A percentile compares a stretch with the other conserved stretches of the same genome.
phyloP scores from a whole-genome alignment of 92 coral and sea anemone species.

The Montipora capitata region DNA sequence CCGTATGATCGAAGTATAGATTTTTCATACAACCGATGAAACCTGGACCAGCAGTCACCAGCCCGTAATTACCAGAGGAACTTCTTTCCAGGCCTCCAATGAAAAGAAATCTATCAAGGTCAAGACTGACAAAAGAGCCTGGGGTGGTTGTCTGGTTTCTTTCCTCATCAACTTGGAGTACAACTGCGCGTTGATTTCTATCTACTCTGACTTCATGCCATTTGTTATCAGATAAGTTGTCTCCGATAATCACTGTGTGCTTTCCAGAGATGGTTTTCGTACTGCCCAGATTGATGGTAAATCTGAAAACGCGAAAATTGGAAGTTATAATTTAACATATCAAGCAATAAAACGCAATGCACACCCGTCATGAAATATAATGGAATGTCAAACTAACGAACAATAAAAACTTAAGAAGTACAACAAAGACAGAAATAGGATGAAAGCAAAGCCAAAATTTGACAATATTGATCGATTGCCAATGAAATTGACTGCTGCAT shows the following conservation, averaged over 20 bases:
- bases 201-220: conserved; percentile 86
- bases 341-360: no score
- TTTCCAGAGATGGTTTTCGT: conserved; percentile 53
- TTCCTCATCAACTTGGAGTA: conserved; percentile 36
- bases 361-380: no score
- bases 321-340: no score
- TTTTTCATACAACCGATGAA: conserved; percentile 91
- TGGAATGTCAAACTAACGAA: no score
- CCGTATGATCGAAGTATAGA: conserved; percentile 75
- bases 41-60: conserved; percentile 52
- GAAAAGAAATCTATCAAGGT: conserved; percentile 80
- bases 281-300: conserved; percentile 89
- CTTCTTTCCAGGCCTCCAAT: conserved; percentile 91
- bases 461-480: no score
- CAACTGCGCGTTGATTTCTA: conserved; percentile 56
- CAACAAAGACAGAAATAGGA: no score
- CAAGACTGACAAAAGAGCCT: conserved; percentile 71
- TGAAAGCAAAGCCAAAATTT: no score
- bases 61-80: conserved; percentile 70
- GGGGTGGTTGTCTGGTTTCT: conserved; percentile 53
- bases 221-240: conserved; percentile 86
- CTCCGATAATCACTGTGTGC: conserved; percentile 80
- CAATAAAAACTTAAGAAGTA: no score
- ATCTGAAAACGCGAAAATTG: conserved; percentile 42
- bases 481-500: no score